Conservation (phyloP, 2,888 invertebrate genomes). For the Stenurella melanura region DNA sequence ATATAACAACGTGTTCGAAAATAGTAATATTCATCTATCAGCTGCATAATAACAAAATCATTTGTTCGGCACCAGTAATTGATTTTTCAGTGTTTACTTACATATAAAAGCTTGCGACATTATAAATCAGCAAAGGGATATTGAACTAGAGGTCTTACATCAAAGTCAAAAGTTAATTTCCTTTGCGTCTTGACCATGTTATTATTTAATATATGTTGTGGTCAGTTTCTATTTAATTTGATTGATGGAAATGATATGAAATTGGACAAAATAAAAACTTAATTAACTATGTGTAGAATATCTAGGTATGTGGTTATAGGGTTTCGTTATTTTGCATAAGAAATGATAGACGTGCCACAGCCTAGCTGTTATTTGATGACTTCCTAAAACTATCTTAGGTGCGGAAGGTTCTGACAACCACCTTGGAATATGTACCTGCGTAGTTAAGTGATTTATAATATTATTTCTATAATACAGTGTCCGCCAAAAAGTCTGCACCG, state of each 20-base stretch:
- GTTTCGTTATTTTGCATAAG: no score
- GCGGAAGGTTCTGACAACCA: no score
- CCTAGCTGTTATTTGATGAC: no score
- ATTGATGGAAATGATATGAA: constrained; percentile 62
- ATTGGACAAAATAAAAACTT: constrained; percentile 4
- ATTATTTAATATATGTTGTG: constrained; percentile 68
- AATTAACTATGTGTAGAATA: neutral
- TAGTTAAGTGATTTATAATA: no score
- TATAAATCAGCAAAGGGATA: constrained; percentile 57
- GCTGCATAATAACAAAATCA: neutral
- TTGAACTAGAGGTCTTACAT: constrained; percentile 66
- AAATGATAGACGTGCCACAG: no score
- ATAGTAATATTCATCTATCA: no score
- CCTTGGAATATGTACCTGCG: no score
- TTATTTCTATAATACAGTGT: no score
- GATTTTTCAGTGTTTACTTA: constrained; percentile 20
- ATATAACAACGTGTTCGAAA: no score
- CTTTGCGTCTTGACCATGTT: constrained; percentile 69
- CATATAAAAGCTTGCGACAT: constrained; percentile 42
- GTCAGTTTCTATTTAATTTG: constrained; percentile 66
- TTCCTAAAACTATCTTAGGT: no score
- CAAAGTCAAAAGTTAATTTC: constrained; percentile 72
- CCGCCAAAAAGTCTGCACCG: no score
- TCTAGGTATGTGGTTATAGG: neutral
- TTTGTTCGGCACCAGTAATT: constrained; percentile 15